Evolutionary conservation across 2,797 vertebrate genomes (phyloP).

Genomic region (Salmo trutta): DNA sequence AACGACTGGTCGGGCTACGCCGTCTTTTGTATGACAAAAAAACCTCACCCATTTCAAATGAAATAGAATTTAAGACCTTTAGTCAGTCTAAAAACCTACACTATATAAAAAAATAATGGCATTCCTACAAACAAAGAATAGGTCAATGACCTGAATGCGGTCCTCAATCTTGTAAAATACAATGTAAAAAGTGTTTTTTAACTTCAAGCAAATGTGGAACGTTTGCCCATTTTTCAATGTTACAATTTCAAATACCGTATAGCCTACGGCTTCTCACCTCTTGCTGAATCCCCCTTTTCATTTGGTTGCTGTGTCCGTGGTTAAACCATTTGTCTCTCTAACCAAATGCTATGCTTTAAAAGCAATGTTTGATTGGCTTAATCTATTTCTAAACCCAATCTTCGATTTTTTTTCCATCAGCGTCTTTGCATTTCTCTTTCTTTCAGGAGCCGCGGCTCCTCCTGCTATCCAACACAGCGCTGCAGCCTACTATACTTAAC

Average conservation of each 20-base stretch:
- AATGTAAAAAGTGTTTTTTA: constrained; percentile 32
- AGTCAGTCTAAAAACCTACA: constrained; percentile 14
- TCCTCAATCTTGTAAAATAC: constrained; percentile 4
- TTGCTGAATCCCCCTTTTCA: not conserved
- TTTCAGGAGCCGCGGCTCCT: constrained; percentile 64
- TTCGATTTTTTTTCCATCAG: constrained; percentile 39
- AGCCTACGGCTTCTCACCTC: constrained; percentile 14
- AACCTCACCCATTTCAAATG: constrained; percentile 63
- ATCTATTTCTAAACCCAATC: constrained; percentile 21
- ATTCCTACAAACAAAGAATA: constrained; percentile 7
- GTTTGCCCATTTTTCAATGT: constrained; percentile 37
- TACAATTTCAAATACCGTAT: constrained; percentile 50
- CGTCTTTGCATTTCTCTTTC: constrained; percentile 58
- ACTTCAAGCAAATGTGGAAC: constrained; percentile 57
- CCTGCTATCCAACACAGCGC: constrained; percentile 55
- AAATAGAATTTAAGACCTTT: constrained; percentile 54
- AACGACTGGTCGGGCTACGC: constrained; percentile 17
- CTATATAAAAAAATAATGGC: constrained; percentile 24
- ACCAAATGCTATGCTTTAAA: constrained; percentile 1
- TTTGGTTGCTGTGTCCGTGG: constrained; percentile 28
- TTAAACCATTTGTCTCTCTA: constrained; percentile 30
- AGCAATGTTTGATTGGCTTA: constrained; percentile 9
- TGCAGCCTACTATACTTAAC: constrained; percentile 44
- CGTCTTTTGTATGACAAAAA: constrained; percentile 60
- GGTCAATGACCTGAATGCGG: not conserved